Percentiles rank a stretch among this genome's conserved stretches.
These are phyloP conservation scores for Calephelis nemesis DNA, from an alignment of 1,140 invertebrate species.

Conservation along the genomic window DNA sequence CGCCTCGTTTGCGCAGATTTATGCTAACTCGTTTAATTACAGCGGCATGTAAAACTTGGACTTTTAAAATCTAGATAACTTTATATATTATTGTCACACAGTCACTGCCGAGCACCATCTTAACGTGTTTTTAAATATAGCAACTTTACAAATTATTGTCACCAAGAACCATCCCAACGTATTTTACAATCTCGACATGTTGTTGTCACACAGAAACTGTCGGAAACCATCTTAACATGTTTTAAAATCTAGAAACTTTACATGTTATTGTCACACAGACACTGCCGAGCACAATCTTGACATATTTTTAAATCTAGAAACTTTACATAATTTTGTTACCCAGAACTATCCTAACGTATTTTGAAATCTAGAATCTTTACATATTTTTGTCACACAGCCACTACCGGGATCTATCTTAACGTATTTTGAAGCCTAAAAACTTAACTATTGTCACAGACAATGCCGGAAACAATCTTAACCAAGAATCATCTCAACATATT, in stretches of 20 bases:
- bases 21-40: slow-evolving; percentile 54
- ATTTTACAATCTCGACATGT: too few relatives aligned
- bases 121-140: background rate
- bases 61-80: slow-evolving; percentile 8
- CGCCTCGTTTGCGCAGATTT: slow-evolving; percentile 46
- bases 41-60: slow-evolving; percentile 20
- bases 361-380: slow-evolving; percentile 2
- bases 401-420: background rate
- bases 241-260: slow-evolving; percentile 11
- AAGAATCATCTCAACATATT: too few relatives aligned
- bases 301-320: background rate
- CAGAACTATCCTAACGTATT: too few relatives aligned
- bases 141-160: background rate
- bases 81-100: slow-evolving; percentile 1
- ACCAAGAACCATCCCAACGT: too few relatives aligned
- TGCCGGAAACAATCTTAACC: too few relatives aligned
- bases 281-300: background rate
- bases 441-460: background rate
- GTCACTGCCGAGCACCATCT: background rate
- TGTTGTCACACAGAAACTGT: too few relatives aligned
- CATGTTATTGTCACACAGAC: background rate
- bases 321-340: background rate
- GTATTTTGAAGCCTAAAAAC: background rate
- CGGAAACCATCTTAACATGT: background rate
- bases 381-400: background rate